Conservation (phyloP, 1,140 invertebrate species). For the Neoseiulus cucumeris region DNA sequence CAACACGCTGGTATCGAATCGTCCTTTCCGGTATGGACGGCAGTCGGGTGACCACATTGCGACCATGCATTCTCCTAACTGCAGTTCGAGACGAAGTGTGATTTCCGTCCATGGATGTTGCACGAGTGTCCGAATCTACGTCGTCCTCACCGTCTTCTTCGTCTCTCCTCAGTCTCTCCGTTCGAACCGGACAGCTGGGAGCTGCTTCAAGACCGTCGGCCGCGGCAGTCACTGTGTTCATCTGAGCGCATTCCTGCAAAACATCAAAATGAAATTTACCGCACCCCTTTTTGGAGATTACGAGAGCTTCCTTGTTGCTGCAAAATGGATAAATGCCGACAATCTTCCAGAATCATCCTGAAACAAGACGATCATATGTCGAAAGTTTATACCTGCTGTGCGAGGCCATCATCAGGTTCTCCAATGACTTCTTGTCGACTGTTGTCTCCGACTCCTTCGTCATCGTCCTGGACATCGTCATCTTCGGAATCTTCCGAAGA, state of each 20-base stretch:
- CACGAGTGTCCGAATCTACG: not conserved
- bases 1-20: conserved; percentile 36
- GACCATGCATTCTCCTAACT: not conserved
- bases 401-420: no score
- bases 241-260: no score
- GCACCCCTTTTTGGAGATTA: no score
- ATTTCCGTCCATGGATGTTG: not conserved
- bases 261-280: no score
- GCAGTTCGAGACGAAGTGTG: not conserved
- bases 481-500: not conserved
- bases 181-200: conserved; percentile 10
- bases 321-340: no score
- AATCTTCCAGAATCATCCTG: no score
- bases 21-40: conserved; percentile 57
- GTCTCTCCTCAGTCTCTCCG: conserved; percentile 9
- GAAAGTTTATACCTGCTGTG: no score
- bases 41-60: conserved; percentile 39
- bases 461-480: not conserved
- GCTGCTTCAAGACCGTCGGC: not conserved
- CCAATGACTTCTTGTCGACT: no score
- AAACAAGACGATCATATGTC: no score
- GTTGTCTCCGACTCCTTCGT: no score
- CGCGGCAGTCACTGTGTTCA: not conserved
- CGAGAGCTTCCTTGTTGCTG: no score
- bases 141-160: not conserved